These are phyloP conservation scores for Phengaris arion DNA, from an alignment of 2,888 invertebrate species.

Conservation along the genomic window DNA sequence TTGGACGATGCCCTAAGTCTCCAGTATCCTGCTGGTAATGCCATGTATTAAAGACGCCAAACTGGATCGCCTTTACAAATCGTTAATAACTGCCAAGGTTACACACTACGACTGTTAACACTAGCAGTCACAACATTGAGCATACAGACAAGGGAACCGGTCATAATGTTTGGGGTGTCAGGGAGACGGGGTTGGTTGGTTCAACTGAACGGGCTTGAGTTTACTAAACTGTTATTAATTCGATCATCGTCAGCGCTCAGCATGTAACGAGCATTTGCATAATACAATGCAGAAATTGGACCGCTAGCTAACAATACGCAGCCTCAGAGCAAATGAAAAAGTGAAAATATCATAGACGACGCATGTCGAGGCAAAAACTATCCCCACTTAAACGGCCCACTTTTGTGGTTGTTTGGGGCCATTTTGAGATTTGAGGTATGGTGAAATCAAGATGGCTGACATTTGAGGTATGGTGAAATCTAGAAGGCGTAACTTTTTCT, in stretches of 20 bases:
- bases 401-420: too few relatives aligned
- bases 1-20: neutral
- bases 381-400: too few relatives aligned
- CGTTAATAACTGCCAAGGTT: neutral
- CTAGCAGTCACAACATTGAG: conserved; percentile 17
- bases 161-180: conserved; percentile 51
- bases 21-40: neutral
- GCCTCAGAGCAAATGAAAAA: too few relatives aligned
- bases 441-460: too few relatives aligned
- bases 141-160: conserved; percentile 58
- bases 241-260: neutral
- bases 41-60: neutral
- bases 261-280: neutral
- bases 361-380: too few relatives aligned
- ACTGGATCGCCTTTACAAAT: conserved; percentile 9
- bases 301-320: too few relatives aligned
- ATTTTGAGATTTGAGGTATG: too few relatives aligned
- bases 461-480: too few relatives aligned
- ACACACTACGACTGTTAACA: neutral
- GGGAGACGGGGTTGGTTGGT: neutral
- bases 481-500: too few relatives aligned
- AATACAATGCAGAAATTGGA: too few relatives aligned
- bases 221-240: conserved; percentile 17
- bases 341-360: too few relatives aligned
- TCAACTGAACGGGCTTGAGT: neutral